These are phyloP conservation scores for Drosophila biarmipes DNA, from an alignment of 1,140 invertebrate genomes.

Conservation along the genomic window DNA sequence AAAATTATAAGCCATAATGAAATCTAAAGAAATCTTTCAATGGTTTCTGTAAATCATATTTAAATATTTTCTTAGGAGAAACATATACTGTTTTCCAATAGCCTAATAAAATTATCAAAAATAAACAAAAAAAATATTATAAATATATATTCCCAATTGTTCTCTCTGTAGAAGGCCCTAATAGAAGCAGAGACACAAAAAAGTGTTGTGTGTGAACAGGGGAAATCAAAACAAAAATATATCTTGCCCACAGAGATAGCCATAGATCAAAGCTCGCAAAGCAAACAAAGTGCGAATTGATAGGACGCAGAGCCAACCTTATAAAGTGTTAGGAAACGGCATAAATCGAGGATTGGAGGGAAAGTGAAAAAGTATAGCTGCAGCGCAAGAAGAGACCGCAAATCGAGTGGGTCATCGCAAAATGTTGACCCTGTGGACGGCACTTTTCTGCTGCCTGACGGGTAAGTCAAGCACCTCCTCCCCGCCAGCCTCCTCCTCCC, in stretches of 20 bases:
- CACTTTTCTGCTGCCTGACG: slow-evolving; percentile 74
- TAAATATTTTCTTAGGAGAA: too few relatives aligned
- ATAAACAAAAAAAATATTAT: too few relatives aligned
- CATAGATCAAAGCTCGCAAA: slow-evolving; percentile 36
- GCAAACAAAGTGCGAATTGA: slow-evolving; percentile 63
- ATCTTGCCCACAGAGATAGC: slow-evolving; percentile 35
- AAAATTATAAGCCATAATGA: too few relatives aligned
- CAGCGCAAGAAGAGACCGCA: slow-evolving; percentile 7
- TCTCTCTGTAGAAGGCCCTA: slow-evolving; percentile 17
- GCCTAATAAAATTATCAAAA: too few relatives aligned
- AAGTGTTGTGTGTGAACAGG: slow-evolving; percentile 52
- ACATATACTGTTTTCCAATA: too few relatives aligned
- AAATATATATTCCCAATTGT: neutral
- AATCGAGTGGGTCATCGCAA: slow-evolving; percentile 39
- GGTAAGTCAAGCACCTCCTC: slow-evolving; percentile 54
- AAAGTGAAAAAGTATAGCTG: slow-evolving; percentile 10
- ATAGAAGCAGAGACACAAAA: slow-evolving; percentile 18
- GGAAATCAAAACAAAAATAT: slow-evolving; percentile 48
- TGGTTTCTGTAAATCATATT: too few relatives aligned
- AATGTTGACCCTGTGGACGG: slow-evolving; percentile 75
- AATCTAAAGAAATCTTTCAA: too few relatives aligned
- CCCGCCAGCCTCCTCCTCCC: neutral
- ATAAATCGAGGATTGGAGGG: slow-evolving; percentile 1
- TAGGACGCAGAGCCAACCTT: slow-evolving; percentile 39
- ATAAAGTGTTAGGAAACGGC: slow-evolving; percentile 28